Conservation (phyloP, 2,113 vertebrate species). For the Leptodactylus fuscus region DNA sequence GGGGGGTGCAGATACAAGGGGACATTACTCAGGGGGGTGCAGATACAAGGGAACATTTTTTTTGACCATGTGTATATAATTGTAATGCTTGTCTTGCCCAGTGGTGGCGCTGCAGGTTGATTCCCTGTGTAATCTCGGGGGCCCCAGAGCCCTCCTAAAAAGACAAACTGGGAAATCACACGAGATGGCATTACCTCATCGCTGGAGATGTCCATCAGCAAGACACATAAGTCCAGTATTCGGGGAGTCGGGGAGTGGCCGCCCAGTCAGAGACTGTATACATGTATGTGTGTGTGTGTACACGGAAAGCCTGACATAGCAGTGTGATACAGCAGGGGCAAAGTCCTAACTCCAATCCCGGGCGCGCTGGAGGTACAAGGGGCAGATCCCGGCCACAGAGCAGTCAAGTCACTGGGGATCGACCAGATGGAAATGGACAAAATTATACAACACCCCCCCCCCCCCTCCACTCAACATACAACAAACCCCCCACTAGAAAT, state of each 20-base stretch:
- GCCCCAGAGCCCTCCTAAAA: no score
- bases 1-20: background rate
- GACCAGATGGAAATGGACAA: no score
- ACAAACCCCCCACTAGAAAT: no score
- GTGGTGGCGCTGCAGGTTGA: background rate
- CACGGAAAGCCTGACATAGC: background rate
- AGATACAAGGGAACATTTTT: background rate
- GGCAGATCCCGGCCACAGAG: background rate
- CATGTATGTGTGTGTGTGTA: background rate
- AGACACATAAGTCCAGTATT: background rate
- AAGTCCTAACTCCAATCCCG: slow-evolving; percentile 38
- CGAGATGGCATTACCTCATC: slow-evolving; percentile 14
- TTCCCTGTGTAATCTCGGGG: no score
- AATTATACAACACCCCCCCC: no score
- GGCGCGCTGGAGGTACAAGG: background rate
- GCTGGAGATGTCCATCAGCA: slow-evolving; percentile 11
- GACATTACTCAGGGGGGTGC: background rate
- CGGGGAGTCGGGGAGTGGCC: background rate
- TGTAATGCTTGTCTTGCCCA: background rate
- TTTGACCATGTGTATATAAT: no score
- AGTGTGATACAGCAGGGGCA: slow-evolving; percentile 10
- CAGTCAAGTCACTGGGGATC: no score
- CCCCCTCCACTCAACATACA: no score
- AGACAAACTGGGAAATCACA: background rate
- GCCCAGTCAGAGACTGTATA: background rate